Base-by-base conservation (phyloP, 92 coral and sea anemone species). In the Anthopleura xanthogrammica region DNA sequence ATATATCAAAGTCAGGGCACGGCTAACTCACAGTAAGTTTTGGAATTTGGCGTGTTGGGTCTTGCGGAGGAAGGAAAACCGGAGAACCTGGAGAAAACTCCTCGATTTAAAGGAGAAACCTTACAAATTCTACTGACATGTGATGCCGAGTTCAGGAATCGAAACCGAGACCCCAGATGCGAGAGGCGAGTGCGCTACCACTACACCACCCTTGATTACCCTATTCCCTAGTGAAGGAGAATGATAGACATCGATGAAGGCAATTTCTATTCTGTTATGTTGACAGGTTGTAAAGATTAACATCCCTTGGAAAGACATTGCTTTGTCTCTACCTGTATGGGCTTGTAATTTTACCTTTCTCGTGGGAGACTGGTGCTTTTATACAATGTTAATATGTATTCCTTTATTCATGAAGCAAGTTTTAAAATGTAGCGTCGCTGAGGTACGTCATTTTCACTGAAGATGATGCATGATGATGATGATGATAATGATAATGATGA, bases 361-460 rank as follows among this genome's bases (percentile, higher is more conserved):
- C 73, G 85, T 91, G n/a, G 79, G 86, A 48, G 92, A 90, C 60
- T 92, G 95, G 95, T 77, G 91, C 75, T 92, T 92, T 62, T 92
- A 92, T 70, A 86, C 95, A 6, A 78, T 89, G 80, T 83, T 92
- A 42, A 87, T 92, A 52, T 92, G 92, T 50, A 87, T 89, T 77
- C 95, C 95, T 41, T 50, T 85, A 70, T 92, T 86, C 75, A 82
- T 92, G 77, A 86, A 89, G 79, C 92, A 92, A 71, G 92, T 92
- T 41, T 87, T 86, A 40, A 85, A 89, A 42, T 92, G 88, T 52
- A 76, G 86, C 48, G 83, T 92, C 22, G 68, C 90, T 7, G 83
- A 89, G 88, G 95, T 92, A 83, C 20, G 80, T 73, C 36, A 29
- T 29, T 29, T 29, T 29, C 36, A 29, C 36, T 29, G 36, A 29